phyloP scores from a whole-genome alignment of 1,140 invertebrate genomes.

The Platorchestia sp. region DNA sequence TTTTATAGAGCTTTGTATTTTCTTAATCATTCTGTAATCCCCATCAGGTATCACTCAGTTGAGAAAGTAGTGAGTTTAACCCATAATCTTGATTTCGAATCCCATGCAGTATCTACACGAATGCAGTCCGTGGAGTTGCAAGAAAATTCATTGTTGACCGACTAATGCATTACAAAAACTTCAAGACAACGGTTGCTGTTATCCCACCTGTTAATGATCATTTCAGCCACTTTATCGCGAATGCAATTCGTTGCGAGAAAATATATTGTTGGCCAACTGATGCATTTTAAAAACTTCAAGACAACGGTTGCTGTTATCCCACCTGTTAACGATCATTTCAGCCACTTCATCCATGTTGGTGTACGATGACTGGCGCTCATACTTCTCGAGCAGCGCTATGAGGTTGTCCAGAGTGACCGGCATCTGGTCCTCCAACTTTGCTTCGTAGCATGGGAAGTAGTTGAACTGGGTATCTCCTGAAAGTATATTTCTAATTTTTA shows the following conservation, averaged over 20 bases:
- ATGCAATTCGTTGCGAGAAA: too few relatives aligned
- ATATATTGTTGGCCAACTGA: too few relatives aligned
- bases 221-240: neutral
- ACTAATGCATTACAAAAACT: neutral
- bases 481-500: neutral
- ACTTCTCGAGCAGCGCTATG: conserved; percentile 20
- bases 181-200: neutral
- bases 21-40: too few relatives aligned
- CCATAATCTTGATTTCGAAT: too few relatives aligned
- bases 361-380: neutral
- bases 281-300: neutral
- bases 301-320: neutral
- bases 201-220: conserved; percentile 6
- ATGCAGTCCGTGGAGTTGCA: too few relatives aligned
- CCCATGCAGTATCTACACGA: too few relatives aligned
- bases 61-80: too few relatives aligned
- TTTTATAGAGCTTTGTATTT: too few relatives aligned
- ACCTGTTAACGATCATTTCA: conserved; percentile 24
- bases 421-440: neutral
- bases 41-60: too few relatives aligned
- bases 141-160: too few relatives aligned
- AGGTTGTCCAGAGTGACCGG: conserved; percentile 14
- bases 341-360: conserved; percentile 25
- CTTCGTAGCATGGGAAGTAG: neutral
- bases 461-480: neutral